Conservation (phyloP, 2,797 vertebrate genomes). For the Champsocephalus esox region DNA sequence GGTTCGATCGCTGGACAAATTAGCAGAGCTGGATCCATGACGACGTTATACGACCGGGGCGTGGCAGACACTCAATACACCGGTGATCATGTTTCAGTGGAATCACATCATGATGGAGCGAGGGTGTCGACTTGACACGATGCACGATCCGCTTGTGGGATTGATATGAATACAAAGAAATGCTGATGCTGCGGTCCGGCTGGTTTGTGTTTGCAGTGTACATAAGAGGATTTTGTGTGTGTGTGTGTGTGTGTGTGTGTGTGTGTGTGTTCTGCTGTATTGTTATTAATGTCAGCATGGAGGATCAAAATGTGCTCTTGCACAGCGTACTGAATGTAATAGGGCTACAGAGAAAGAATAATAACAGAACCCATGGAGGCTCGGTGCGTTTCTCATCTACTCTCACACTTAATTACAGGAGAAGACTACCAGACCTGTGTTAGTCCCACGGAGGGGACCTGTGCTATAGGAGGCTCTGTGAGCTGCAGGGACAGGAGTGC, state of each 20-base stretch:
- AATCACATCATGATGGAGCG: slow-evolving; percentile 15
- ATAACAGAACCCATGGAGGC: too few relatives aligned
- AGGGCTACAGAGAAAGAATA: too few relatives aligned
- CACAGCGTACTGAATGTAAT: background rate
- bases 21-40: slow-evolving; percentile 47
- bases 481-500: too few relatives aligned
- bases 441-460: too few relatives aligned
- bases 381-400: too few relatives aligned
- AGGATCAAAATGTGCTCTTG: background rate
- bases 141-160: background rate
- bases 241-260: background rate
- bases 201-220: background rate
- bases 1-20: slow-evolving; percentile 60
- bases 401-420: too few relatives aligned
- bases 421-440: too few relatives aligned
- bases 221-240: background rate
- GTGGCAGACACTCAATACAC: slow-evolving; percentile 39
- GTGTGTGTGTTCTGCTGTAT: background rate
- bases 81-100: slow-evolving; percentile 46
- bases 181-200: background rate
- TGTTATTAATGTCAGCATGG: background rate
- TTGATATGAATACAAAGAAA: background rate
- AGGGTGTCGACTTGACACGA: slow-evolving; percentile 11
- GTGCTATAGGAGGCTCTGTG: too few relatives aligned
- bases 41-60: slow-evolving; percentile 37